phyloP scores from a whole-genome alignment of 1,140 invertebrate genomes.

The Ylistrum balloti region DNA sequence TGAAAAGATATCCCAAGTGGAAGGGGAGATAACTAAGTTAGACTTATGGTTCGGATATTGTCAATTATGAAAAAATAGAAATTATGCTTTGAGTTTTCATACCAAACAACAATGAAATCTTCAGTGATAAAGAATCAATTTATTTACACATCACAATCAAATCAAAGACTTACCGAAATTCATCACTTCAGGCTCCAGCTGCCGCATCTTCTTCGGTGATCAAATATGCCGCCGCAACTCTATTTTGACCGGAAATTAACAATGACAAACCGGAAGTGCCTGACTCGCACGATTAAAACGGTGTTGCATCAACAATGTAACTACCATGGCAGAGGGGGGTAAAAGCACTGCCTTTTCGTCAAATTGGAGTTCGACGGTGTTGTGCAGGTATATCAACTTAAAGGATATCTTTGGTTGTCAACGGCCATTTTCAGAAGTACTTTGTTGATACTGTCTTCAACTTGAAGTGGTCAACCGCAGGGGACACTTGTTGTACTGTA shows the following conservation, averaged over 20 bases:
- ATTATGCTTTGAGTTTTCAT: too few species aligned
- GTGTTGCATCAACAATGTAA: background rate
- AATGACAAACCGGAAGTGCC: background rate
- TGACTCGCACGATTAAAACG: background rate
- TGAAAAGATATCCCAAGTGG: too few species aligned
- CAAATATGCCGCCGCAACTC: background rate
- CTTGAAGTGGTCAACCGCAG: too few species aligned
- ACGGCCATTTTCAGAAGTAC: too few species aligned
- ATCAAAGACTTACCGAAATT: background rate
- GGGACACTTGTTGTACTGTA: too few species aligned
- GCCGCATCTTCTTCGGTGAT: background rate
- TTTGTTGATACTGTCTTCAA: too few species aligned
- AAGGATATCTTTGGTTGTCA: background rate
- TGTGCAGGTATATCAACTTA: slow-evolving; percentile 43
- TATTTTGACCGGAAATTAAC: background rate
- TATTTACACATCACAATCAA: background rate
- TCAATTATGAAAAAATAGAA: too few species aligned
- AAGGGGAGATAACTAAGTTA: too few species aligned
- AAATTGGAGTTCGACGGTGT: slow-evolving; percentile 43
- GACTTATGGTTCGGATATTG: too few species aligned
- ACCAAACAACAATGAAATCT: too few species aligned
- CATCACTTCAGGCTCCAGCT: background rate
- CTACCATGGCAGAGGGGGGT: slow-evolving; percentile 50
- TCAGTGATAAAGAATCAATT: background rate
- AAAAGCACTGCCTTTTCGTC: slow-evolving; percentile 17